Percentiles rank a stretch among this genome's conserved stretches.
Conservation (phyloP, 1,140 invertebrate species). For the Proctacanthus coquilletti region DNA sequence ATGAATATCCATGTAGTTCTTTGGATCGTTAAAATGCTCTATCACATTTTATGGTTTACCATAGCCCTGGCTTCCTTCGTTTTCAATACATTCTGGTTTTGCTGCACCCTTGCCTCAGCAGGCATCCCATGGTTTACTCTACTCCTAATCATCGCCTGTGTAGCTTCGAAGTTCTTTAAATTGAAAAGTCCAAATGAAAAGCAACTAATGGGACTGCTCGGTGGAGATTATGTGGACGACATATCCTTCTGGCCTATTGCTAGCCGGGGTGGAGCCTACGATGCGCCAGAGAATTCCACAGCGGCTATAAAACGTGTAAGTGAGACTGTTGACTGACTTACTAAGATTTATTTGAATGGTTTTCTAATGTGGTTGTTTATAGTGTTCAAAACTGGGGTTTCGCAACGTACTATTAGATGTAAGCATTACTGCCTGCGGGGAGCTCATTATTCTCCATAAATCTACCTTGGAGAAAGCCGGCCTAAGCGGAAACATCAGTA, state of each 20-base stretch:
- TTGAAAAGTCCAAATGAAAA: conserved; percentile 24
- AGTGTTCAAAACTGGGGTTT: conserved; percentile 27
- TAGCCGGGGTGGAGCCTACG: conserved; percentile 23
- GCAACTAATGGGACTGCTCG: conserved; percentile 16
- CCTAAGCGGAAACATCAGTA: conserved; percentile 10
- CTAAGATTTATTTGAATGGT: background rate
- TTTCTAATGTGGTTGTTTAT: conserved; percentile 3
- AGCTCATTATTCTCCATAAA: conserved; percentile 24
- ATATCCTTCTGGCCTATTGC: conserved; percentile 26
- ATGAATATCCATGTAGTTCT: background rate
- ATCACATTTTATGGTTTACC: conserved; percentile 22
- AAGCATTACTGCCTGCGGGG: conserved; percentile 20
- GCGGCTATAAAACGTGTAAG: conserved; percentile 25
- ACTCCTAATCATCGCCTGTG: conserved; percentile 19
- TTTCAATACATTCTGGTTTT: conserved; percentile 26
- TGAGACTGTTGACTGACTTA: conserved; percentile 5
- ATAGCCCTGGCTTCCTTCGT: conserved; percentile 21
- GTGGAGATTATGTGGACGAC: conserved; percentile 14
- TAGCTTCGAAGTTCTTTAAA: conserved; percentile 26
- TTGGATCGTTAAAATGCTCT: conserved; percentile 22
- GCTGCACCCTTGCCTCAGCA: conserved; percentile 21
- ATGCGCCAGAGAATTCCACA: conserved; percentile 27
- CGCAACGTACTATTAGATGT: conserved; percentile 24
- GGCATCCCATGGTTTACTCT: conserved; percentile 24
- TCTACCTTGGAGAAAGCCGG: conserved; percentile 16